Conservation (phyloP, 2,113 vertebrate species). For the Oreochromis tanganicae region DNA sequence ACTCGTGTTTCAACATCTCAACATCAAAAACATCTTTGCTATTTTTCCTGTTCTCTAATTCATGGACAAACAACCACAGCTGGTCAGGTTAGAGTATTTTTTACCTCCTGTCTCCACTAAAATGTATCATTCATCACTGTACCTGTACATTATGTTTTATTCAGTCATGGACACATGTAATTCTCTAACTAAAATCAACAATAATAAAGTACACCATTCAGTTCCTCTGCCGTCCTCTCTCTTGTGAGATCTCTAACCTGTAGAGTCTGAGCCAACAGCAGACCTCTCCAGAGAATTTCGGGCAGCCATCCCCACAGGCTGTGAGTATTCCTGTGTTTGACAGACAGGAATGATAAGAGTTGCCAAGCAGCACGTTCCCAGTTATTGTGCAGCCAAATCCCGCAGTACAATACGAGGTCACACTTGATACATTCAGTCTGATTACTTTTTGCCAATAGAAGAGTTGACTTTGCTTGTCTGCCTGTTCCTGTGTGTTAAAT, state of each 20-base stretch:
- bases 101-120: background rate
- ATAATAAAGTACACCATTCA: background rate
- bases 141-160: background rate
- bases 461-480: background rate
- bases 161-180: background rate
- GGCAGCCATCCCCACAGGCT: conserved; percentile 42
- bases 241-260: conserved; percentile 33
- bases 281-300: conserved; percentile 51
- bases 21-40: background rate
- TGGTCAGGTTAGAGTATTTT: background rate
- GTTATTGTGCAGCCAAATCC: conserved; percentile 27
- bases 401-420: conserved; percentile 27
- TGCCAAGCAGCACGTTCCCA: conserved; percentile 40
- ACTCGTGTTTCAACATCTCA: background rate
- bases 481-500: background rate
- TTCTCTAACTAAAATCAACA: background rate
- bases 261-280: conserved; percentile 24
- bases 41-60: background rate
- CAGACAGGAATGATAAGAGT: conserved; percentile 54
- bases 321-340: conserved; percentile 41
- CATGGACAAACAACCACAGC: background rate
- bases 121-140: background rate
- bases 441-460: background rate
- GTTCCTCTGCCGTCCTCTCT: background rate
- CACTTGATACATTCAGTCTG: background rate